Evolutionary conservation across 1,140 invertebrate species (phyloP).

Genomic region (Drosophila insularis): DNA sequence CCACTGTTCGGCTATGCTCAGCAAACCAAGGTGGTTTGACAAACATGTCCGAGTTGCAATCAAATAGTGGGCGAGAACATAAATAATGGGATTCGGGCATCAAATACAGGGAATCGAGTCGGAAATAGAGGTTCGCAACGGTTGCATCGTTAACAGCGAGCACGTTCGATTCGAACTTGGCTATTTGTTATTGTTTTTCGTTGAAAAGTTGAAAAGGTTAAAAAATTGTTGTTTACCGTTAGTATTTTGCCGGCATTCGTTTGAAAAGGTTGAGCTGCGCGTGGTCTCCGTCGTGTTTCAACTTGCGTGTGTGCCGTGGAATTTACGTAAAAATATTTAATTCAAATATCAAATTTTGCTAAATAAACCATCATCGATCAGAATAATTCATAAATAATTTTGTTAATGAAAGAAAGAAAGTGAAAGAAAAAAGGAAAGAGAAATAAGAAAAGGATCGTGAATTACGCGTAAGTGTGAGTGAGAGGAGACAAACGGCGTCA

Average conservation of each 20-base stretch:
- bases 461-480: not conserved
- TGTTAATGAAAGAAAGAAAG: not conserved
- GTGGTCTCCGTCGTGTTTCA: constrained; percentile 25
- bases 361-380: not conserved
- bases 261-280: constrained; percentile 33
- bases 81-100: too few relatives aligned
- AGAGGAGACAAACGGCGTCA: not conserved
- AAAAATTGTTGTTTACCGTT: constrained; percentile 23
- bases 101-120: too few relatives aligned
- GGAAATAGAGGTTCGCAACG: too few relatives aligned
- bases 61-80: too few relatives aligned
- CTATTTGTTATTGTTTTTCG: too few relatives aligned
- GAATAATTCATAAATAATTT: not conserved
- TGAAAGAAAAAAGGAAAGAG: too few relatives aligned
- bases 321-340: constrained; percentile 39
- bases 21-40: too few relatives aligned
- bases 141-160: too few relatives aligned
- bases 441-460: not conserved
- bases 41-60: too few relatives aligned
- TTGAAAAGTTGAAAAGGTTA: too few relatives aligned
- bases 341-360: not conserved
- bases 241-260: constrained; percentile 57
- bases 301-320: constrained; percentile 2
- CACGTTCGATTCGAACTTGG: too few relatives aligned
- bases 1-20: too few relatives aligned